Conservation (phyloP, 1,140 invertebrate genomes). For the Achroia grisella region DNA sequence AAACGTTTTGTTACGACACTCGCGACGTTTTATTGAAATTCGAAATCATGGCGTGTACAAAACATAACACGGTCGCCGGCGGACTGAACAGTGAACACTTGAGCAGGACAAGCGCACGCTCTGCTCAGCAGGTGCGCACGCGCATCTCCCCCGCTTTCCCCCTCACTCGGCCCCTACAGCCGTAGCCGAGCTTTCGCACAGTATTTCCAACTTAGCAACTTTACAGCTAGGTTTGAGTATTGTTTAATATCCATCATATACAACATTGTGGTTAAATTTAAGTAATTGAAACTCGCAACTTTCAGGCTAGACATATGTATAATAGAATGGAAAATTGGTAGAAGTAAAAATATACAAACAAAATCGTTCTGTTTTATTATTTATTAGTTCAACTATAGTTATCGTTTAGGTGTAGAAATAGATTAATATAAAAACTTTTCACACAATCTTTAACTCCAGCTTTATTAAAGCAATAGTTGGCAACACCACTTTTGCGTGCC, state of each 20-base stretch:
- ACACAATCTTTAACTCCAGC: too few species aligned
- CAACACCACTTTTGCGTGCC: conserved; percentile 37
- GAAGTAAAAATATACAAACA: not conserved
- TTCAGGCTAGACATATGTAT: not conserved
- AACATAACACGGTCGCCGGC: conserved; percentile 16
- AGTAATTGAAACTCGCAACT: too few species aligned
- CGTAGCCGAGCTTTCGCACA: conserved; percentile 1
- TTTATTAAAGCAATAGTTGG: not conserved
- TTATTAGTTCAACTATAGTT: not conserved
- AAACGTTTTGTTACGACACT: conserved; percentile 35
- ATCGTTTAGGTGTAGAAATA: not conserved
- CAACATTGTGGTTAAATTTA: not conserved
- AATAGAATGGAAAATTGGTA: not conserved
- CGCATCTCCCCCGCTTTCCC: conserved; percentile 21
- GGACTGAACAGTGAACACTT: too few species aligned
- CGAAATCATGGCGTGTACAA: conserved; percentile 36
- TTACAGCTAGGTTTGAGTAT: not conserved
- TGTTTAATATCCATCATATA: not conserved
- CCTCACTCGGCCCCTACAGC: conserved; percentile 8
- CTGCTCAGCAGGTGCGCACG: conserved; percentile 37
- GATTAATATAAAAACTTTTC: too few species aligned
- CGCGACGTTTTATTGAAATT: conserved; percentile 28
- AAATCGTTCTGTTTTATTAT: not conserved
- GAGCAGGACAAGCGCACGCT: conserved; percentile 15
- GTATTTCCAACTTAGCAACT: not conserved